phyloP scores from a whole-genome alignment of 1,140 invertebrate species.

The Aphelinus atriplicis region DNA sequence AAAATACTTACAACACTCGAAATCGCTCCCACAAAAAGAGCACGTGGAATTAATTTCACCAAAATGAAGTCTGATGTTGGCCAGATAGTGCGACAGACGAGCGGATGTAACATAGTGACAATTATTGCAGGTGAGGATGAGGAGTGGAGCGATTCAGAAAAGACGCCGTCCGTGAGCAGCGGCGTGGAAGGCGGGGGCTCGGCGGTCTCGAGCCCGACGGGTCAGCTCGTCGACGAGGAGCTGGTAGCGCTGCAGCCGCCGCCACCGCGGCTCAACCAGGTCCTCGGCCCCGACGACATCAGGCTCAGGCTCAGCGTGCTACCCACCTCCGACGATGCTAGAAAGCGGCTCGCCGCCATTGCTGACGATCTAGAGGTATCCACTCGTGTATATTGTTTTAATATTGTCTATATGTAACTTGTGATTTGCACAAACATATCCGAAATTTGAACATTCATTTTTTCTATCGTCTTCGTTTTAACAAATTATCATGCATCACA shows the following conservation, averaged over 20 bases:
- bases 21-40: too few species aligned
- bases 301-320: slow-evolving; percentile 56
- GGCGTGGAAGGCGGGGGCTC: slow-evolving; percentile 62
- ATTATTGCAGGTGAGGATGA: slow-evolving; percentile 64
- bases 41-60: too few species aligned
- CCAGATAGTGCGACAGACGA: too few species aligned
- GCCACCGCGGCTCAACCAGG: slow-evolving; percentile 53
- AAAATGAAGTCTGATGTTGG: too few species aligned
- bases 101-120: too few species aligned
- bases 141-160: slow-evolving; percentile 66
- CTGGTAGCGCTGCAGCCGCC: slow-evolving; percentile 51
- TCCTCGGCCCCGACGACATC: slow-evolving; percentile 54
- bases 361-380: slow-evolving; percentile 60
- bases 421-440: too few species aligned
- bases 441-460: too few species aligned
- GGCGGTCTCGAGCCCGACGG: slow-evolving; percentile 59
- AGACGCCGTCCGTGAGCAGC: slow-evolving; percentile 64
- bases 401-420: too few species aligned
- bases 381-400: neutral
- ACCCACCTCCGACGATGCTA: slow-evolving; percentile 54
- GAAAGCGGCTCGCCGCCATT: slow-evolving; percentile 56
- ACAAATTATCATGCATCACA: too few species aligned
- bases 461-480: too few species aligned
- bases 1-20: too few species aligned
- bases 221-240: slow-evolving; percentile 53